These are phyloP conservation scores for Watsonalla cultraria DNA, from an alignment of 2,888 invertebrate genomes.

Conservation along the genomic window DNA sequence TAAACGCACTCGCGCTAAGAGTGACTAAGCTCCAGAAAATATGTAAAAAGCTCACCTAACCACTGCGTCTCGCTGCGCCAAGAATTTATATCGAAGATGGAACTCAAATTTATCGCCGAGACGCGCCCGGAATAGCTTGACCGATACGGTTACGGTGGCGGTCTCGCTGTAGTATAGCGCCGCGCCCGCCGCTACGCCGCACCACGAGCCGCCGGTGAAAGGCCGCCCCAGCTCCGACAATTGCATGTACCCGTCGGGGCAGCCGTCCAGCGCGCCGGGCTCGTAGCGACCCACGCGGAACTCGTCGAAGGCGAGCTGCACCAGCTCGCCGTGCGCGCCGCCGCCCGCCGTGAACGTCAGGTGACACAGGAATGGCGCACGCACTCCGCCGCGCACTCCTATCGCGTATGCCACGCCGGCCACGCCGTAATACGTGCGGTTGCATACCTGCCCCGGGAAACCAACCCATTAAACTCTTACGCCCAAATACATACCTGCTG, in stretches of 20 bases:
- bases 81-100: conserved; percentile 88
- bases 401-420: conserved; percentile 90
- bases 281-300: conserved; percentile 92
- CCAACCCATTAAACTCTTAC: too few species aligned
- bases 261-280: conserved; percentile 84
- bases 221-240: conserved; percentile 91
- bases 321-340: conserved; percentile 91
- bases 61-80: conserved; percentile 87
- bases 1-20: too few species aligned
- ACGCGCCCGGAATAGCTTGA: conserved; percentile 86
- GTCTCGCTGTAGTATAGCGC: conserved; percentile 95
- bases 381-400: conserved; percentile 84
- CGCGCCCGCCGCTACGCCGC: conserved; percentile 88
- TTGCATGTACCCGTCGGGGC: conserved; percentile 93
- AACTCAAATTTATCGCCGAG: conserved; percentile 89
- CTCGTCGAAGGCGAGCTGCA: conserved; percentile 93
- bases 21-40: too few species aligned
- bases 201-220: conserved; percentile 94
- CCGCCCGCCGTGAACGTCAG: conserved; percentile 95
- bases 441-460: conserved; percentile 87
- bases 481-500: too few species aligned
- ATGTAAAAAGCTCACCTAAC: conserved; percentile 72
- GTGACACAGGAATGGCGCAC: conserved; percentile 92
- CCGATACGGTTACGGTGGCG: conserved; percentile 91
- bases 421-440: conserved; percentile 94